Evolutionary conservation across 2,888 invertebrate genomes (phyloP), one percentile per base, ranked within the genome.

Genomic region (Machimus rusticus): DNA sequence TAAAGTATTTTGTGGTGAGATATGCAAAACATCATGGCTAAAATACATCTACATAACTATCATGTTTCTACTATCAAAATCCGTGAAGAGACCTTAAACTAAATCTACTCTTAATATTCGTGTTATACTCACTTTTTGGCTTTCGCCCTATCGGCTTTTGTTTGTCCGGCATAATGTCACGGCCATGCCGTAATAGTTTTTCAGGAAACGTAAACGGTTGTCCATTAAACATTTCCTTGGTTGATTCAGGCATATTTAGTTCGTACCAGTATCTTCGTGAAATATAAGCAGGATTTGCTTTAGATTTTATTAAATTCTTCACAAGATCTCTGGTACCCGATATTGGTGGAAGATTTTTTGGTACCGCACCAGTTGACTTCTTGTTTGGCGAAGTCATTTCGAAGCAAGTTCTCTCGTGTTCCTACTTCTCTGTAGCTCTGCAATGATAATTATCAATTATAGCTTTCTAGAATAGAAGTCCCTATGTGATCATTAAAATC

Each of bases 201-300:
- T 95, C 94, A 0, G 96, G 95, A 85, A 96, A 91, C 2, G 95
- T 94, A 87, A 95, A 88, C 90, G 90, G 91, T 89, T 90, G 90
- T 0, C 92, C 92, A 89, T 92, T 90, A 51, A 92, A 91, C 31
- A 92, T 89, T 39, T 90, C 90, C 66, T 89, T 90, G 2, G 89
- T 89, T 0, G 91, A 91, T 77, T 92, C 92, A 5, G 93, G 93
- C 91, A 92, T 90, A 89, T 92, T 92, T 6, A 93, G 85, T 88
- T 93, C 92, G 86, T 92, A 91, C 93, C 93, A 93, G 9, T 88
- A 66, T 23, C 91, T 90, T 14, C 92, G 90, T 0, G 92, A 90
- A 55, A 91, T 91, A 87, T 92, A 92, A 19, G 91, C 90, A 0
- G 92, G 90, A 90, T 93, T 93, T 5, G 92, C 93, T 88, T 91